A percentile compares a stretch with the other conserved stretches of the same genome.
Evolutionary conservation across 53 echinoderm and acorn worm genomes (phyloP).

Genomic region (Henricia sp.): DNA sequence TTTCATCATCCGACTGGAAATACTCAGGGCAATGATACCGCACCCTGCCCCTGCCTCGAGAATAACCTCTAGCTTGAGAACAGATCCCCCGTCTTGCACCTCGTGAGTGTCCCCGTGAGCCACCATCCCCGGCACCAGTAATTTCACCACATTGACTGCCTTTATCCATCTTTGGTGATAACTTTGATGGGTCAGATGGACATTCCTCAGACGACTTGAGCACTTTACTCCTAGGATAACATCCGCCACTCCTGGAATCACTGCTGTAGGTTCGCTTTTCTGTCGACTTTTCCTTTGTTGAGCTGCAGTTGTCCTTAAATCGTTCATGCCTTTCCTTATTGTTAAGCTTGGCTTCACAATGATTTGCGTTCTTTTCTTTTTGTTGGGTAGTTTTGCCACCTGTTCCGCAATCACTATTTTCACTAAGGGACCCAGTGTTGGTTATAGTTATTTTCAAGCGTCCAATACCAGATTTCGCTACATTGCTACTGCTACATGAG

Average conservation of each 20-base stretch:
- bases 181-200: background rate
- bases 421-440: background rate
- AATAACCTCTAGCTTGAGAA: background rate
- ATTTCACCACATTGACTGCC: background rate
- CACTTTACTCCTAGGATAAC: background rate
- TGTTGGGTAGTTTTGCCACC: background rate
- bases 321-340: background rate
- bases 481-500: background rate
- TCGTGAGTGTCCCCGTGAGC: too few species aligned
- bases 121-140: background rate
- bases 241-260: background rate
- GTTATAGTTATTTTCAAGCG: slow-evolving; percentile 21
- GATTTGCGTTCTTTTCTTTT: background rate
- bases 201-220: background rate
- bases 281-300: background rate
- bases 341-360: background rate
- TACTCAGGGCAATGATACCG: background rate
- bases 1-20: slow-evolving; percentile 2
- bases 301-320: background rate
- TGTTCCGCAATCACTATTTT: background rate
- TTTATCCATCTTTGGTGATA: background rate
- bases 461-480: background rate
- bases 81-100: background rate
- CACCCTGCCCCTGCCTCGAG: background rate
- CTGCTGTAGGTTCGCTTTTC: background rate